These are phyloP conservation scores for Setophaga kirtlandii DNA, from an alignment of 2,113 vertebrate species.

Conservation along the genomic window DNA sequence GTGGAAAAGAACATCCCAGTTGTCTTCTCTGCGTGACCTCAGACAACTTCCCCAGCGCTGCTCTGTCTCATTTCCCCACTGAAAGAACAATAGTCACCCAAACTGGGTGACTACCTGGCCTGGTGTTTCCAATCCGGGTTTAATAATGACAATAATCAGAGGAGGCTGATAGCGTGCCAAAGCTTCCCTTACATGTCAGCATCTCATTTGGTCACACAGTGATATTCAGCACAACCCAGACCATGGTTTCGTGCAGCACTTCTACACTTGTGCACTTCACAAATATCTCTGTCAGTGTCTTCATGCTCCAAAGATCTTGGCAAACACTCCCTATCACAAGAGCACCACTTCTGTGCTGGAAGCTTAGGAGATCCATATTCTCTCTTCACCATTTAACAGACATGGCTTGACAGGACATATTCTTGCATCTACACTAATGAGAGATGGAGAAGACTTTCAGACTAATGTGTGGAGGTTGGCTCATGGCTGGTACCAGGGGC, in stretches of 20 bases:
- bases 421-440: not conserved
- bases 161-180: not conserved
- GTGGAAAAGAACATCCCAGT: not conserved
- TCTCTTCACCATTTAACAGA: not conserved
- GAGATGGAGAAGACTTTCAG: not conserved
- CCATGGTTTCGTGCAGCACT: not conserved
- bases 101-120: not conserved
- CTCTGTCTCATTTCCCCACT: not conserved
- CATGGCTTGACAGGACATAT: not conserved
- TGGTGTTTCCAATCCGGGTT: not conserved
- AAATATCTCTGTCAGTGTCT: not conserved
- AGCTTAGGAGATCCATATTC: not conserved
- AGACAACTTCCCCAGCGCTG: not conserved
- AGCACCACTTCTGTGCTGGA: not conserved
- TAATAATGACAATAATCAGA: not conserved
- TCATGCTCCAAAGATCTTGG: not conserved
- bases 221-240: not conserved
- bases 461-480: fast-evolving
- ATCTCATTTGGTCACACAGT: fast-evolving
- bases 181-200: not conserved
- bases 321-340: not conserved
- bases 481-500: not conserved
- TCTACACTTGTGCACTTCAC: not conserved
- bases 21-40: fast-evolving
- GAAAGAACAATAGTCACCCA: not conserved